Base-by-base conservation (phyloP, 2,888 invertebrate species). In the Apoda limacodes region DNA sequence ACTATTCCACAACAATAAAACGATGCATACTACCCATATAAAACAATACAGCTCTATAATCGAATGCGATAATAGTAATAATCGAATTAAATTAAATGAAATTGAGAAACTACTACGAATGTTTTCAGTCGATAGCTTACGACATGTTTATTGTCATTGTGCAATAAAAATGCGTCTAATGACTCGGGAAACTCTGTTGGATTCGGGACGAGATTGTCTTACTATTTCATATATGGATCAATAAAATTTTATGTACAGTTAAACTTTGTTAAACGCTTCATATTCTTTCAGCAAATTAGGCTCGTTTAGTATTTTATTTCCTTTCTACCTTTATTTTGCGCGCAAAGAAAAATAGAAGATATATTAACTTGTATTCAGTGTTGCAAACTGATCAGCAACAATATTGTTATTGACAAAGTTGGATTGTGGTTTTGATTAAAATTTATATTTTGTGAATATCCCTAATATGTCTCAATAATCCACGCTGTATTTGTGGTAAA, bases 181-280 rank as follows among this genome's bases (percentile, higher is more conserved):
- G 80, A 78, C 65, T 64, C 72, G 74, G 52, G 64, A 75, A 69
- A 62, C 55, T 62, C 58, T 55, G 55, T 48, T 44, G 58, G 59
- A 55, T 63, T 53, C 58, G 60, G 50, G 52, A 46, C 57, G 59
- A 51, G 52, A 74, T 70, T 74, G 74, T 71, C 67, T 71, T 63
- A 72, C 71, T 78, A 78, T 70, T 69, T 80, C 78, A 74, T 78
- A 76, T 72, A 74, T 68, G 72, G 70, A 65, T 71, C 63, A 71
- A 78, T 80, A 80, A 80, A 78, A 75, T 75, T 76, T 80, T 78
- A 80, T 78, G 70, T 65, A 52, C 68, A 72, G 74, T 76, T 76
- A 67, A 74, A 75, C 62, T 76, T 68, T 60, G 66, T 75, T 78
- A 75, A 78, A 71, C 57, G 70, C 46, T 56, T 51, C 52, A 51